Evolutionary conservation across 2,113 vertebrate species (phyloP), one percentile per base, ranked within the genome.

Genomic region (Stomatorhinus ivindoensis): DNA sequence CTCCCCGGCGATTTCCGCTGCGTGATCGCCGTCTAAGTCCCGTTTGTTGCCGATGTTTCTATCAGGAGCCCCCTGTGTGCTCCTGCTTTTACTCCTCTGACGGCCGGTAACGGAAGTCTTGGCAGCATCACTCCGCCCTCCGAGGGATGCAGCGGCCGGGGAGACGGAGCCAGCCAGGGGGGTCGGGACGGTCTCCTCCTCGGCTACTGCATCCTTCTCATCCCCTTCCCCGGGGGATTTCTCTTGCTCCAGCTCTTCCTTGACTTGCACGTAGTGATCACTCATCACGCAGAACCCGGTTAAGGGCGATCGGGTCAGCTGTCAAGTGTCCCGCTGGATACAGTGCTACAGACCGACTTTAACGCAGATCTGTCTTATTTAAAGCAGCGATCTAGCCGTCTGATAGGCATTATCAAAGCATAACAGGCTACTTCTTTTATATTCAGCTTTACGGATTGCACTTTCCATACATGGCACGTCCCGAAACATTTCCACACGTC

Each of bases 241-340:
- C 92, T 93, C 93, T 73, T 91, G 92, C 88, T 94, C 93, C 8
- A 93, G 87, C 47, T 94, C 92, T 90, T 92, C 90, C 89, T 91
- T 92, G 8, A 92, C 93, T 90, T 93, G 91, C 19, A 90, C 94
- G 94, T 95, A 89, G 83, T 92, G 90, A 69, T 95, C 95, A 87
- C 90, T 94, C 95, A 95, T 96, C 87, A 87, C 94, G 91, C 42
- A n/a, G 88, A 15, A 15, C 5, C 19, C 53, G 21, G 53, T 21
- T 21, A 55, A 55, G 4, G 53, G 53, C 19, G 19, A 55, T 4
- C 39, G 58, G 51, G 39, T 50, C 44, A 9, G 17, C 53, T 15
- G 6, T 44, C 55, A 10, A 13, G 46, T 13, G 31, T 84, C 44
- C 58, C 44, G 55, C 80, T 50, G 9, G 44, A 55, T 19, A 51